Evolutionary conservation across 2,888 invertebrate genomes (phyloP).

Genomic region (Idaea aversata): DNA sequence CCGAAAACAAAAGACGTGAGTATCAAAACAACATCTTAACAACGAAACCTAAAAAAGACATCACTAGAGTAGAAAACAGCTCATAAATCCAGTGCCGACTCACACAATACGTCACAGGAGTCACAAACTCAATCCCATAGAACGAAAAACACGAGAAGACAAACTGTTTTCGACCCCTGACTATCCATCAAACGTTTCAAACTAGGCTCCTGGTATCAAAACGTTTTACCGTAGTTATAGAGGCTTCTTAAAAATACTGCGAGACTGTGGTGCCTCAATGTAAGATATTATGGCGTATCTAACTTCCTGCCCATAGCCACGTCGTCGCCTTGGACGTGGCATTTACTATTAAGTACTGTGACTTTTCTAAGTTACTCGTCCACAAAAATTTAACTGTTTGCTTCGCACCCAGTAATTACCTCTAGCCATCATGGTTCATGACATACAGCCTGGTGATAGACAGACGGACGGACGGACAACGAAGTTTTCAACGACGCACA

Average conservation of each 20-base stretch:
- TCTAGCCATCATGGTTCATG: too few species aligned
- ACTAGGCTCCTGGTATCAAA: conserved; percentile 44
- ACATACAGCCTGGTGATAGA: too few species aligned
- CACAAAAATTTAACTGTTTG: too few species aligned
- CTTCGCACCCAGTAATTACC: too few species aligned
- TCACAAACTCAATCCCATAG: conserved; percentile 33
- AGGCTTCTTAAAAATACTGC: background rate
- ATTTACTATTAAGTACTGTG: too few species aligned
- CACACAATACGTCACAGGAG: conserved; percentile 37
- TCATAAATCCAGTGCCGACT: conserved; percentile 30
- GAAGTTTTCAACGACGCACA: too few species aligned
- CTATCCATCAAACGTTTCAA: conserved; percentile 70
- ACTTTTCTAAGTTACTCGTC: too few species aligned
- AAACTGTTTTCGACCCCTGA: conserved; percentile 49
- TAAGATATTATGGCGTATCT: conserved; percentile 57
- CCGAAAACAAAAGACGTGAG: background rate
- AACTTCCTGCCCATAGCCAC: too few species aligned
- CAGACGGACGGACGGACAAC: too few species aligned
- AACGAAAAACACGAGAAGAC: conserved; percentile 43
- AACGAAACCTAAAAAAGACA: background rate
- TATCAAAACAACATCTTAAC: background rate
- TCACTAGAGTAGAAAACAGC: background rate
- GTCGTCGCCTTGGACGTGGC: too few species aligned
- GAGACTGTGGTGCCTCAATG: conserved; percentile 45
- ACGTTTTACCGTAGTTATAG: conserved; percentile 5